phyloP scores from a whole-genome alignment of 64 coral and sea anemone species.

The Montipora sp. region DNA sequence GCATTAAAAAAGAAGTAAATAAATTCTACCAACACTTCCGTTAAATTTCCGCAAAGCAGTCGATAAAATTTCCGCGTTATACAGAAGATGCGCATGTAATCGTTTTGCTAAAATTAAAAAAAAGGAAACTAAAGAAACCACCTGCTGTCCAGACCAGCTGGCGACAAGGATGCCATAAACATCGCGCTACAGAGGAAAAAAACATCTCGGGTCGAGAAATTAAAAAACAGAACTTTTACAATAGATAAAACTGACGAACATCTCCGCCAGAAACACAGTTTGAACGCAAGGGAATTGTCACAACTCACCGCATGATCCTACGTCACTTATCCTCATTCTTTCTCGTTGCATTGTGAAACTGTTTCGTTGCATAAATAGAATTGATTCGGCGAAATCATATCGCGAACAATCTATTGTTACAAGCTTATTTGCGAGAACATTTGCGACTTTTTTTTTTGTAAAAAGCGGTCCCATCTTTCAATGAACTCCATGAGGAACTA shows the following conservation, averaged over 20 bases:
- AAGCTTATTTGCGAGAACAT: neutral
- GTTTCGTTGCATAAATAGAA: neutral
- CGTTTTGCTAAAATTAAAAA: slow-evolving; percentile 6
- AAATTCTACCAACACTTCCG: neutral
- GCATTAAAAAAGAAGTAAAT: neutral
- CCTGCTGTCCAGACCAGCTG: slow-evolving; percentile 13
- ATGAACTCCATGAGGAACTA: too few species aligned
- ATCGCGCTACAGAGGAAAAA: neutral
- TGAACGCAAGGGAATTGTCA: neutral
- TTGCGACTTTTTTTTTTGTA: neutral
- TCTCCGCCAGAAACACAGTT: slow-evolving; percentile 1
- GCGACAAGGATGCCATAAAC: neutral
- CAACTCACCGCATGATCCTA: neutral
- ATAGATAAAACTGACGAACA: neutral
- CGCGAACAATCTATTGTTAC: slow-evolving; percentile 9
- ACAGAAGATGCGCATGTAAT: neutral
- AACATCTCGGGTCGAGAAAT: neutral
- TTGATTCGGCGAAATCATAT: neutral
- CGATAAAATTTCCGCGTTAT: slow-evolving; percentile 22
- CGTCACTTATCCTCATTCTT: neutral
- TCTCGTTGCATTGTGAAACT: neutral
- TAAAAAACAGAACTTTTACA: slow-evolving; percentile 1
- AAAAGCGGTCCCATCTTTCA: neutral
- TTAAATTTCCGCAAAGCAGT: neutral
- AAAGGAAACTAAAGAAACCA: neutral